Percentiles rank a stretch among this genome's conserved stretches.
Conservation (phyloP, 64 coral and sea anemone genomes). For the Actinia equina region DNA sequence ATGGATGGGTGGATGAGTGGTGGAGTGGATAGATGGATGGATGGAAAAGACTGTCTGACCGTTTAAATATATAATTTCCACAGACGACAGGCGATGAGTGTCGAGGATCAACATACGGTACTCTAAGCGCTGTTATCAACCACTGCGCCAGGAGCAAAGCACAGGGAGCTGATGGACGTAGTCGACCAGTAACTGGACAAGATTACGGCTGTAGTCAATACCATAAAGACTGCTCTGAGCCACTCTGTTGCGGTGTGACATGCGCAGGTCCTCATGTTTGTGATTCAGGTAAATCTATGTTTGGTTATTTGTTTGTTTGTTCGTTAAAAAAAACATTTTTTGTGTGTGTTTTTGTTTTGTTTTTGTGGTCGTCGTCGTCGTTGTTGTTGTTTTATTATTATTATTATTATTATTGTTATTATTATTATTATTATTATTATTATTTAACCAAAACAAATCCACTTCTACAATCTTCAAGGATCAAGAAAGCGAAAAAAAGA, state of each 20-base stretch:
- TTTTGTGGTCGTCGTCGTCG: too few relatives aligned
- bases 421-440: too few relatives aligned
- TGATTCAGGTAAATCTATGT: slow-evolving; percentile 50
- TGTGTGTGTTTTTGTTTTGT: too few relatives aligned
- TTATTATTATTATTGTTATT: too few relatives aligned
- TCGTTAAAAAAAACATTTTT: too few relatives aligned
- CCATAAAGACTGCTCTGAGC: slow-evolving; percentile 70
- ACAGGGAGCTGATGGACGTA: slow-evolving; percentile 62
- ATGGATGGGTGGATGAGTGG: too few relatives aligned
- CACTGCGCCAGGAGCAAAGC: slow-evolving; percentile 69
- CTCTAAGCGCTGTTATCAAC: slow-evolving; percentile 82
- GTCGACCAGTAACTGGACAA: slow-evolving; percentile 34
- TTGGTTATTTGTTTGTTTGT: too few relatives aligned
- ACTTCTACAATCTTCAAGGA: too few relatives aligned
- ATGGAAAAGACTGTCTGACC: not conserved
- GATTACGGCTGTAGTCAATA: slow-evolving; percentile 81
- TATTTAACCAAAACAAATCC: too few relatives aligned
- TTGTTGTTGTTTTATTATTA: too few relatives aligned
- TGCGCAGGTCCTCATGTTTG: slow-evolving; percentile 76
- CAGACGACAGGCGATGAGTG: slow-evolving; percentile 82
- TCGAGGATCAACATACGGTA: slow-evolving; percentile 64
- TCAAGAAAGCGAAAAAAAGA: too few relatives aligned
- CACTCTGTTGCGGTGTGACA: slow-evolving; percentile 63
- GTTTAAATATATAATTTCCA: not conserved
- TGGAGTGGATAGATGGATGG: too few relatives aligned